Base-by-base conservation (phyloP, 2,113 vertebrate genomes). In the Australoheros scitulus region DNA sequence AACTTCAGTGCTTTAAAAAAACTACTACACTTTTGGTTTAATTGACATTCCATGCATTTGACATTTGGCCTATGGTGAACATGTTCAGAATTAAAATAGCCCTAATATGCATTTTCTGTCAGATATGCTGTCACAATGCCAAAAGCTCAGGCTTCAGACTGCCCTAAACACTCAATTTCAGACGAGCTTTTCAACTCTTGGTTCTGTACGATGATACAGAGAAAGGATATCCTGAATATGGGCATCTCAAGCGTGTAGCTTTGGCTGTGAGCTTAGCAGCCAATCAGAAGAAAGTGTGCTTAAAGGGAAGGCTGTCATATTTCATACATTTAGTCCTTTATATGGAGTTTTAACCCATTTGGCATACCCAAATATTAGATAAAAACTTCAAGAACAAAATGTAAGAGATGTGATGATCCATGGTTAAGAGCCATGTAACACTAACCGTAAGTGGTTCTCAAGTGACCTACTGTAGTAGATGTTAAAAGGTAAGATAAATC, bases 401-500 rank as follows among this genome's bases (percentile, higher is more conserved):
- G 13, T 47, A 47, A 15, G 43, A 6, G 43, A 70, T 70, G 2
- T 50, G 2, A 70, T 24, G 24, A 17, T 1, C 0, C n/a, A 68
- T 47, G 47, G 2, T 8, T 68, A 47, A 68, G 47, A 11, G 41
- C 47, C 26, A 41, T n/a, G 29, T 1, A 29, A 52, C 50, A 52
- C 50, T 52, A 18, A 18, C 47, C 6, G 3, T 18, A 18, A 68
- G 0, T 47, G 64, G 14, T 47, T 68, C 22, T 65, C 1, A 14
- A 68, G 63, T 68, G 22, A 65, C 63, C 63, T 68, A n/a, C n/a
- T n/a, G n/a, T n/a, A 24, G 14, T 68, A 26, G 38, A 22, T 47
- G 22, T 68, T 68, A 68, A 47, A 47, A 47, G 41, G 41, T 70
- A 29, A 50, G 43, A 29, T 68, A 68, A 68, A 68, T 68, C 63